These are phyloP conservation scores for Caenorhabditis becei DNA, from an alignment of 2,888 invertebrate species.

Conservation along the genomic window DNA sequence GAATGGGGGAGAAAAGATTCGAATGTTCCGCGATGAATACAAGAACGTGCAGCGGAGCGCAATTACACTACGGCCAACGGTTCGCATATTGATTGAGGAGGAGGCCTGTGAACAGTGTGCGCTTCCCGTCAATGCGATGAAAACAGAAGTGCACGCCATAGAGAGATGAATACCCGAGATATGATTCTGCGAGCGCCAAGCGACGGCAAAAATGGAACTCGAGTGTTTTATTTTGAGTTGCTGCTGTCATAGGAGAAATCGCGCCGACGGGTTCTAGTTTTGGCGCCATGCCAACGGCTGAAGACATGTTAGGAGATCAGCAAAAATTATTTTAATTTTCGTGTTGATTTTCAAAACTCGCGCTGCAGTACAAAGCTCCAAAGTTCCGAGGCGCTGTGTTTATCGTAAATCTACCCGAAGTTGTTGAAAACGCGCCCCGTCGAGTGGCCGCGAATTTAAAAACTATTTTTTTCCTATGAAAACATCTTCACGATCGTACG, in stretches of 20 bases:
- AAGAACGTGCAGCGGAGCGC: slow-evolving; percentile 17
- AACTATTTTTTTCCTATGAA: not conserved
- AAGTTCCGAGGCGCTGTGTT: slow-evolving; percentile 33
- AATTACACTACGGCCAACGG: not conserved
- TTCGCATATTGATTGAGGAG: not conserved
- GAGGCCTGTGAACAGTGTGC: not conserved
- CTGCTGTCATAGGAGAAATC: no score
- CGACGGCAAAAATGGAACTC: no score
- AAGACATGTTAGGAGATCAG: slow-evolving; percentile 4
- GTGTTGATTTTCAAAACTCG: slow-evolving; percentile 23
- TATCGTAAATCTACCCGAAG: slow-evolving; percentile 11
- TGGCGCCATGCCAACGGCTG: not conserved
- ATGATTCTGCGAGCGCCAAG: no score
- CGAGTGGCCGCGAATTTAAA: slow-evolving; percentile 37
- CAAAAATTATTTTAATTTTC: no score
- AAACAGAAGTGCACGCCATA: not conserved
- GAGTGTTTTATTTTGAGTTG: no score
- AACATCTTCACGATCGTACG: not conserved
- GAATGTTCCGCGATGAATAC: slow-evolving; percentile 36
- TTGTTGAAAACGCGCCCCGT: not conserved
- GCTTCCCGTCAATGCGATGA: not conserved
- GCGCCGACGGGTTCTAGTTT: no score
- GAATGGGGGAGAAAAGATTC: not conserved
- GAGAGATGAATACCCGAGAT: no score
- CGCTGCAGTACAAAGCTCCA: slow-evolving; percentile 36